Conservation (phyloP, 2,888 invertebrate genomes). For the Plebejus melissa region DNA sequence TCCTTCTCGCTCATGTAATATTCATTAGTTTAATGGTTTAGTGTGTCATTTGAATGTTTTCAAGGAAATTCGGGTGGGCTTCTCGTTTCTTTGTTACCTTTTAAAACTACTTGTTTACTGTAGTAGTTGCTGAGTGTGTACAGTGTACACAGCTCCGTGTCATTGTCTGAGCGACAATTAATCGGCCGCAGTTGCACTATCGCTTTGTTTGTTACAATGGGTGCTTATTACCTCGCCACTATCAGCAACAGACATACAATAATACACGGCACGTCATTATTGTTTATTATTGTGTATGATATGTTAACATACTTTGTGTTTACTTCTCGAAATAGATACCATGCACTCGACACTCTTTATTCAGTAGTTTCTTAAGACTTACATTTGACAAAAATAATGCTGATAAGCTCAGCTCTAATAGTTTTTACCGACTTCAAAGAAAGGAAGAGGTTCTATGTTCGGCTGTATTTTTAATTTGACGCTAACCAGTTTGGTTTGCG, state of each 20-base stretch:
- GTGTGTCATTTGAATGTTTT: conserved; percentile 8
- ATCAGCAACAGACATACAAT: conserved; percentile 41
- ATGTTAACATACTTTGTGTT: conserved; percentile 33
- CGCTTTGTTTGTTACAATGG: conserved; percentile 44
- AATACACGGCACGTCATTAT: conserved; percentile 49
- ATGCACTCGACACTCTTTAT: background rate
- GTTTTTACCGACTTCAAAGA: background rate
- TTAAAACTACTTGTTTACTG: background rate
- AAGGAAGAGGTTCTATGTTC: background rate
- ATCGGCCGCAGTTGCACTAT: conserved; percentile 42
- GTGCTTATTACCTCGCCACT: conserved; percentile 42
- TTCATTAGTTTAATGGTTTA: background rate
- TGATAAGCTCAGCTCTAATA: background rate
- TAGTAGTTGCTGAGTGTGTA: conserved; percentile 36
- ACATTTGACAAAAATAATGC: background rate
- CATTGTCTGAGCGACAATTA: conserved; percentile 41
- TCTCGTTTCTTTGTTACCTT: background rate
- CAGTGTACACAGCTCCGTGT: background rate
- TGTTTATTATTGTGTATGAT: conserved; percentile 50
- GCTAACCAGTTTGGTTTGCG: background rate
- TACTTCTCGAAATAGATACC: background rate
- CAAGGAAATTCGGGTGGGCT: background rate
- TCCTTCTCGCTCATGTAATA: conserved; percentile 9
- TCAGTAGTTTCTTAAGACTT: background rate
- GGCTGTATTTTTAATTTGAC: background rate